Percentiles rank a stretch among this genome's conserved stretches.
phyloP scores from a whole-genome alignment of 2,888 invertebrate genomes.

The Aromia moschata region DNA sequence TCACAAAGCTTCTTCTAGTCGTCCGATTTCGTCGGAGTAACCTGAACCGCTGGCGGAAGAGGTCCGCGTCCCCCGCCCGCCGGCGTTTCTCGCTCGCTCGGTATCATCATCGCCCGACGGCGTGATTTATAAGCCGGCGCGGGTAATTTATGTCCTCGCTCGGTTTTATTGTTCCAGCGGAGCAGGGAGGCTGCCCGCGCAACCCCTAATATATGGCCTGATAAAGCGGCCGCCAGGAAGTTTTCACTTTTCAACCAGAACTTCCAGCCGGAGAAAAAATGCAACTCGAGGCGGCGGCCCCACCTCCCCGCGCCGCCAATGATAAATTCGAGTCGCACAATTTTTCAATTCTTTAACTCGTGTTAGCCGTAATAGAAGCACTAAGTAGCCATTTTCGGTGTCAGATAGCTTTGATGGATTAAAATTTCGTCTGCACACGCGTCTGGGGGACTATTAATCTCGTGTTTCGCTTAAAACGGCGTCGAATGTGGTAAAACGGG shows the following conservation, averaged over 20 bases:
- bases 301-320: slow-evolving; percentile 10
- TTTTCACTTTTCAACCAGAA: slow-evolving; percentile 47
- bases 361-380: slow-evolving; percentile 31
- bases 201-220: slow-evolving; percentile 51
- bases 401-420: slow-evolving; percentile 15
- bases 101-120: slow-evolving; percentile 46
- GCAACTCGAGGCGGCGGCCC: slow-evolving; percentile 11
- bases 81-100: slow-evolving; percentile 15
- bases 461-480: slow-evolving; percentile 22
- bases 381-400: slow-evolving; percentile 32
- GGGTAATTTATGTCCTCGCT: slow-evolving; percentile 53
- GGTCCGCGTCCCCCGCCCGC: background rate
- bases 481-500: background rate
- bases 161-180: slow-evolving; percentile 50
- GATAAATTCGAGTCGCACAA: slow-evolving; percentile 29
- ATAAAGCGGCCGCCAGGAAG: slow-evolving; percentile 43
- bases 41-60: background rate
- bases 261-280: slow-evolving; percentile 28
- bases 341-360: slow-evolving; percentile 29
- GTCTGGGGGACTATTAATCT: slow-evolving; percentile 28
- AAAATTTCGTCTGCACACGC: slow-evolving; percentile 27
- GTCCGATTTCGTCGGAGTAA: too few relatives aligned
- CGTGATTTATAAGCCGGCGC: slow-evolving; percentile 51
- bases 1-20: too few relatives aligned
- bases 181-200: slow-evolving; percentile 33